Evolutionary conservation across 2,797 vertebrate species (phyloP), one percentile per base, ranked within the genome.

Genomic region (Phoeniculus purpureus): DNA sequence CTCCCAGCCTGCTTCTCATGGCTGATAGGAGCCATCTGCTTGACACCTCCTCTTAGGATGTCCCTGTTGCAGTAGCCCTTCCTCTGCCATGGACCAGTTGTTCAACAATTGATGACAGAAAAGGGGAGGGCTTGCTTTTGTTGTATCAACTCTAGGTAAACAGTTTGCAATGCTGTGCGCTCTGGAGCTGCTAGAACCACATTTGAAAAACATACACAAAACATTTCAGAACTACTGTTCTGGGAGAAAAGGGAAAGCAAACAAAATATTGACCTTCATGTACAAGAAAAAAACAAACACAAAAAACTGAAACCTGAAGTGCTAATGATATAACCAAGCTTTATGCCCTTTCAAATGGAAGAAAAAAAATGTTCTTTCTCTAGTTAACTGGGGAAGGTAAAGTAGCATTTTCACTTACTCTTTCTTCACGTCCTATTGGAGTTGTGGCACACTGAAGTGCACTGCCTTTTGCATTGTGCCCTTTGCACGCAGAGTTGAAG

Each of bases 271-370:
- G 31, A 50, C 14, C 5, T 81, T 61, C 43, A 20, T 15, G 13
- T 3, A 71, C 12, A 43, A 21, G n/a, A 2, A 1, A 23, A 20
- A 7, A 7, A 1, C 2, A 31, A 8, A 4, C 14, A 15, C 32
- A 55, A 17, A 72, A 22, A 17, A 75, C 23, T 25, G 50, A 75
- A 52, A 54, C 9, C 6, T n/a, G 10, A 62, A 59, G 18, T 18
- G 23, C 29, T 59, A 9, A 10, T 21, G 18, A 55, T 78, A 51
- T 70, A 74, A 85, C 27, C 31, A 70, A 68, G 23, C 12, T 58
- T 51, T 58, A 45, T 34, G 23, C 55, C 58, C 16, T 74, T 74
- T 43, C 52, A 64, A 52, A 40, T 12, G 13, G n/a, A 56, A 66
- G 22, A 26, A 34, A 32, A 32, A 37, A 77, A 50, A 5, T 67